Evolutionary conservation across 92 coral and sea anemone genomes (phyloP), one percentile per base, ranked within the genome.

Genomic region (Blastomussa wellsi): DNA sequence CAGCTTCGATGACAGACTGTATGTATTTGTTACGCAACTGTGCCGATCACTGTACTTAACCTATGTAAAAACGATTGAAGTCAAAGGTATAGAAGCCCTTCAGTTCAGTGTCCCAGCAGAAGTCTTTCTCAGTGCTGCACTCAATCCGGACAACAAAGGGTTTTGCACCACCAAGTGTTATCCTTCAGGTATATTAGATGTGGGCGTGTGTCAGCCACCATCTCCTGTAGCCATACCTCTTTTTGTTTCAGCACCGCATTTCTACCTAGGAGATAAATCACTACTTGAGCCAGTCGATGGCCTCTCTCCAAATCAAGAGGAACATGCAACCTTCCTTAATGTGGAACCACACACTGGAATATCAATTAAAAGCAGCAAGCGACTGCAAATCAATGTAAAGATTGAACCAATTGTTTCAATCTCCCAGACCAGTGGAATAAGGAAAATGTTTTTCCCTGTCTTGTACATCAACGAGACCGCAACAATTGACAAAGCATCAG

Each of bases 241-340:
- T 15, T 93, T 96, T 75, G 82, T 86, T 16, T 96, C 98, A 31
- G 93, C 98, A 11, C 98, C 98, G 41, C 98, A 96, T 80, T 96
- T 96, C 83, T 95, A 94, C 37, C 86, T 90, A 7, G 98, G 98
- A 24, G 94, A 92, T 51, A 82, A 83, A 20, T 68, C 90, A 1
- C 90, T 94, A 36, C 82, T 78, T 11, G 70, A 91, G 38, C 84
- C 88, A 75, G 92, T 96, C 16, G 82, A 51, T 19, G 98, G 98
- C 8, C 89, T 96, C 42, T 73, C 85, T 1, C 98, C 98, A 7
- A 90, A 92, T 71, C 39, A 79, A 78, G 86, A 88, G 29, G 97
- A 94, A 28, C 98, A 96, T 86, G 98, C 89, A 24, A 96, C 98
- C 36, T 87, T 96, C 70, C 88, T 96, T 7, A 86, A 90, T 24